Evolutionary conservation across 2,797 vertebrate genomes (phyloP).

Genomic region (Dryobates pubescens): DNA sequence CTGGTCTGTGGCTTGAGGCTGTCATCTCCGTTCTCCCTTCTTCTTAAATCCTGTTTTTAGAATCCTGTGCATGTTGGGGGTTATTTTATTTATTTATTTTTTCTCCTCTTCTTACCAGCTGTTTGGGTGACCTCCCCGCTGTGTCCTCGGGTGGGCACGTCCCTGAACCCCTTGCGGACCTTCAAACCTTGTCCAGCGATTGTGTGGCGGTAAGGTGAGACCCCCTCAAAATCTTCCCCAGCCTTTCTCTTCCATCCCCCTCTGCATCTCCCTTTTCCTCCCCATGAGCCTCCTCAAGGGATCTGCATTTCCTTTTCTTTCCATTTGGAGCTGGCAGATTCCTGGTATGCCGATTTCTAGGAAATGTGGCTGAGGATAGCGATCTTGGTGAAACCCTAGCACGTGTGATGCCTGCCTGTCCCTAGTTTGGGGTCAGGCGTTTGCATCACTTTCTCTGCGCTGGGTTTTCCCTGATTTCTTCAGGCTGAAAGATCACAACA

Average conservation of each 20-base stretch:
- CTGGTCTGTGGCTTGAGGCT: neutral
- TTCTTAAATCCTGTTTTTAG: neutral
- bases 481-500: neutral
- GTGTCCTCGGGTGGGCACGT: neutral
- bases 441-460: conserved; percentile 4
- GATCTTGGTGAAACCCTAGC: conserved; percentile 30
- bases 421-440: neutral
- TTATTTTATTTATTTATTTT: neutral
- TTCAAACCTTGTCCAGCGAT: neutral
- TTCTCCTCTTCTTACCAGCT: neutral
- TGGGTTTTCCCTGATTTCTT: neutral
- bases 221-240: neutral
- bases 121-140: neutral
- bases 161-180: neutral
- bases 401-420: conserved; percentile 63
- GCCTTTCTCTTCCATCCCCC: neutral
- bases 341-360: conserved; percentile 43
- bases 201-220: conserved; percentile 29
- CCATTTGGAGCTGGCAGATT: conserved; percentile 53
- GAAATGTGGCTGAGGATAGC: neutral
- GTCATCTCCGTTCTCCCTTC: neutral
- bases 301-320: conserved; percentile 59
- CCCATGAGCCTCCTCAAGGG: neutral
- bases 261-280: neutral
- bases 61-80: accelerated